A percentile compares a stretch with the other conserved stretches of the same genome.
Conservation (phyloP, 1,140 invertebrate genomes). For the Drosophila sp. region DNA sequence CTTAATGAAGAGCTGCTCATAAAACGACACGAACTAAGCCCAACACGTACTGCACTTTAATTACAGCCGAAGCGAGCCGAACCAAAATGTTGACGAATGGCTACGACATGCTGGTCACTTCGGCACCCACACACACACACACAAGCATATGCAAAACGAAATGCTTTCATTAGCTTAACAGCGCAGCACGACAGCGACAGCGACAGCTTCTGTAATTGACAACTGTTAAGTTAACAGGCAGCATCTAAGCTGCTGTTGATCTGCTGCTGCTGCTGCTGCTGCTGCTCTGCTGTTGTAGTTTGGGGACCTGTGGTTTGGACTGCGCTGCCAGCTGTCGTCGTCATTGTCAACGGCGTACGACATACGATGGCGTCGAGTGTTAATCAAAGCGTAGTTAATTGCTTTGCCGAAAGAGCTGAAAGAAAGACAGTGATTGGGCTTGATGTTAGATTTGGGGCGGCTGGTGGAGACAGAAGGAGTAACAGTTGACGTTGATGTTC, state of each 20-base stretch:
- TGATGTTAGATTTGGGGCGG: background rate
- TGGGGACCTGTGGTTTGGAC: background rate
- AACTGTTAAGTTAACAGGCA: conserved; percentile 74
- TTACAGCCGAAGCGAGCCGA: conserved; percentile 48
- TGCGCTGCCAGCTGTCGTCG: conserved; percentile 64
- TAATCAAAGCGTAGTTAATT: conserved; percentile 83
- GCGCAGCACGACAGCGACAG: conserved; percentile 26
- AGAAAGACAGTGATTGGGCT: conserved; percentile 72
- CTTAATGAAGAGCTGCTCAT: conserved; percentile 58
- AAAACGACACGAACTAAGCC: conserved; percentile 54
- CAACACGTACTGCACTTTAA: conserved; percentile 70
- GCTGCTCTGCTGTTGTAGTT: conserved; percentile 2
- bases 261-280: background rate
- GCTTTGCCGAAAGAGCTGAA: conserved; percentile 72
- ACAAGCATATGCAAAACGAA: conserved; percentile 25
- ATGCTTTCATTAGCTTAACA: conserved; percentile 64
- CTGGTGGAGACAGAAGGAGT: background rate
- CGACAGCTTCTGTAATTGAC: conserved; percentile 67
- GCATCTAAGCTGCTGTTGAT: conserved; percentile 42
- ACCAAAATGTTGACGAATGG: conserved; percentile 10
- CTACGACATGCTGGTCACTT: conserved; percentile 23
- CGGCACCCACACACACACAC: conserved; percentile 12
- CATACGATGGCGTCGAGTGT: conserved; percentile 58
- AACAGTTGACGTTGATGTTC: conserved; percentile 18
- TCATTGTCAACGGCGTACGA: conserved; percentile 64